Conservation (phyloP, 2,113 vertebrate genomes). For the Phalacrocorax brasilianus region DNA sequence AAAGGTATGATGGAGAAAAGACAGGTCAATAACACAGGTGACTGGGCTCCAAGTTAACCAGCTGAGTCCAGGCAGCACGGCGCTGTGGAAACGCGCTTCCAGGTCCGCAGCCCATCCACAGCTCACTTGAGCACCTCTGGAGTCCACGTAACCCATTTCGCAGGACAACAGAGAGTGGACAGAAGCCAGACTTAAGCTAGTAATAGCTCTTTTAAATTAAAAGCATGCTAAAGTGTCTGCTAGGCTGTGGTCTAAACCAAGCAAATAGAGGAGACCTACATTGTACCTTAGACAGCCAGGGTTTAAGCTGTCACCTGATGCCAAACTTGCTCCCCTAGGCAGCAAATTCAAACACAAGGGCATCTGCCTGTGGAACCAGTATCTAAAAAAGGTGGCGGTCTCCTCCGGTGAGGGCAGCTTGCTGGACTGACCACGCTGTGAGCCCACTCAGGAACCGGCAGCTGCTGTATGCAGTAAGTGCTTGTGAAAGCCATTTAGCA, state of each 20-base stretch:
- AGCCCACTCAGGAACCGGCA: rapidly evolving
- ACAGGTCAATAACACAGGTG: not conserved
- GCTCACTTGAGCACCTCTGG: not conserved
- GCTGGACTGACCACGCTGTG: not conserved
- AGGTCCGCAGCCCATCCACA: not conserved
- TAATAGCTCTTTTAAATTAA: not conserved
- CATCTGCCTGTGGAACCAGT: not conserved
- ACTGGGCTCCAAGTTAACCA: not conserved
- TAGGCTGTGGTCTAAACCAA: not conserved
- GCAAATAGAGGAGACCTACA: not conserved
- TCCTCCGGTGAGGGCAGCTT: not conserved
- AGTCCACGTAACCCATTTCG: not conserved
- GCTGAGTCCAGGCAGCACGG: rapidly evolving
- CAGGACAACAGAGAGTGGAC: not conserved
- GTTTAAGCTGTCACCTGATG: not conserved
- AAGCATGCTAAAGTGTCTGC: not conserved
- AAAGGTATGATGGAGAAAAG: not conserved
- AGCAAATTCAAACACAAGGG: not conserved
- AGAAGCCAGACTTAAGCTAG: not conserved
- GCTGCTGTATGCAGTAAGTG: not conserved
- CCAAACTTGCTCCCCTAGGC: not conserved
- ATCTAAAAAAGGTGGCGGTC: not conserved
- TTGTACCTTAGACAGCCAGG: not conserved
- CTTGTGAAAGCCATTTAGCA: not conserved
- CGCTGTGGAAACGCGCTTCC: rapidly evolving